Evolutionary conservation across 1,140 invertebrate species (phyloP).

Genomic region (Megalonaias nervosa): DNA sequence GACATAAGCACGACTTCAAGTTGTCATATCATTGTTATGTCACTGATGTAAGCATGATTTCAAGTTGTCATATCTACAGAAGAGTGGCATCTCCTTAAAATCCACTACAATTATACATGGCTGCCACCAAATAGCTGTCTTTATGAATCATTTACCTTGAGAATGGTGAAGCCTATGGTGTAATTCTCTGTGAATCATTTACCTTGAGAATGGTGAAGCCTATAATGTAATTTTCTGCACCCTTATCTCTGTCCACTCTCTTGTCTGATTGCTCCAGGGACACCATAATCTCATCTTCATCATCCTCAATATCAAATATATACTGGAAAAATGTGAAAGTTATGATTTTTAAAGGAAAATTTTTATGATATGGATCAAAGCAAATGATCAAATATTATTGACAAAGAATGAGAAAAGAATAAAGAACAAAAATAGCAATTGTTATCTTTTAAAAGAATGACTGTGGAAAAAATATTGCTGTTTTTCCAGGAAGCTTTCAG

Average conservation of each 20-base stretch:
- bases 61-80: too few species aligned
- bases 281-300: slow-evolving; percentile 58
- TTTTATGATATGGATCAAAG: too few species aligned
- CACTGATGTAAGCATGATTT: too few species aligned
- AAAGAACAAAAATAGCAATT: too few species aligned
- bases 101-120: neutral
- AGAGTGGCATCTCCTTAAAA: too few species aligned
- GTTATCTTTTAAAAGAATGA: too few species aligned
- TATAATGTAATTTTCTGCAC: slow-evolving; percentile 94
- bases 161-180: slow-evolving; percentile 96
- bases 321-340: slow-evolving; percentile 44
- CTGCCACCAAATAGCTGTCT: slow-evolving; percentile 27
- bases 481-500: neutral
- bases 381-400: too few species aligned
- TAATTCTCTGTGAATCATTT: slow-evolving; percentile 77
- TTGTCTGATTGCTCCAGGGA: slow-evolving; percentile 86
- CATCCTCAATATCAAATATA: slow-evolving; percentile 53
- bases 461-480: too few species aligned
- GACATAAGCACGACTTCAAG: too few species aligned
- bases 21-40: too few species aligned
- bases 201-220: slow-evolving; percentile 95
- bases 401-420: too few species aligned
- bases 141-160: slow-evolving; percentile 76
- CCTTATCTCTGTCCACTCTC: slow-evolving; percentile 87
- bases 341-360: too few species aligned